Percentiles rank a stretch among this genome's conserved stretches.
These are phyloP conservation scores for Zaprionus lineosus DNA, from an alignment of 2,888 invertebrate genomes.

Conservation along the genomic window DNA sequence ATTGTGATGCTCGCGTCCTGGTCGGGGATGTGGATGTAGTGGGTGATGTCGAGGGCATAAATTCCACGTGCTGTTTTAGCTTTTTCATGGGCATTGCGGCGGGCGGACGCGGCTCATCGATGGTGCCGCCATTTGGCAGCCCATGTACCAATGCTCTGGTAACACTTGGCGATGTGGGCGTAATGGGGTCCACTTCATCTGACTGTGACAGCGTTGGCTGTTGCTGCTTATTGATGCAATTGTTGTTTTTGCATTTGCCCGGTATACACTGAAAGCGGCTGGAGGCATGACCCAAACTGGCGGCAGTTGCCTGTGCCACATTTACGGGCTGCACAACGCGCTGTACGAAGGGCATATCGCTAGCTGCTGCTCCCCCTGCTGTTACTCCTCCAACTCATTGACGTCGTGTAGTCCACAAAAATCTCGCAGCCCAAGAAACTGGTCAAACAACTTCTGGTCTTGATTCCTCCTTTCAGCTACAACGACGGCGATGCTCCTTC, in stretches of 20 bases:
- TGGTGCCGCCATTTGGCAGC: conserved; percentile 49
- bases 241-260: conserved; percentile 79
- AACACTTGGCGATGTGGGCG: conserved; percentile 42
- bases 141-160: conserved; percentile 57
- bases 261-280: conserved; percentile 73
- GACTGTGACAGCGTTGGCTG: conserved; percentile 24
- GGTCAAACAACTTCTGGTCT: conserved; percentile 76
- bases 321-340: conserved; percentile 91
- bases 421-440: conserved; percentile 49
- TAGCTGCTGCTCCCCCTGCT: conserved; percentile 21
- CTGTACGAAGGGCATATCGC: conserved; percentile 92
- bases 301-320: conserved; percentile 85
- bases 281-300: conserved; percentile 60
- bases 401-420: not conserved
- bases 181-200: conserved; percentile 35
- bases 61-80: conserved; percentile 79
- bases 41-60: conserved; percentile 68
- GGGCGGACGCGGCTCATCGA: conserved; percentile 53
- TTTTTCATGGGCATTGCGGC: conserved; percentile 76
- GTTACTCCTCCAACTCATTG: conserved; percentile 18
- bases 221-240: conserved; percentile 75
- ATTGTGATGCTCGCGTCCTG: conserved; percentile 55
- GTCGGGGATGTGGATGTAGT: conserved; percentile 36
- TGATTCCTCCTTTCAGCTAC: conserved; percentile 52
- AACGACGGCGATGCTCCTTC: conserved; percentile 11